Conservation (phyloP, 1,140 invertebrate species). For the Tetragonula clypearis region DNA sequence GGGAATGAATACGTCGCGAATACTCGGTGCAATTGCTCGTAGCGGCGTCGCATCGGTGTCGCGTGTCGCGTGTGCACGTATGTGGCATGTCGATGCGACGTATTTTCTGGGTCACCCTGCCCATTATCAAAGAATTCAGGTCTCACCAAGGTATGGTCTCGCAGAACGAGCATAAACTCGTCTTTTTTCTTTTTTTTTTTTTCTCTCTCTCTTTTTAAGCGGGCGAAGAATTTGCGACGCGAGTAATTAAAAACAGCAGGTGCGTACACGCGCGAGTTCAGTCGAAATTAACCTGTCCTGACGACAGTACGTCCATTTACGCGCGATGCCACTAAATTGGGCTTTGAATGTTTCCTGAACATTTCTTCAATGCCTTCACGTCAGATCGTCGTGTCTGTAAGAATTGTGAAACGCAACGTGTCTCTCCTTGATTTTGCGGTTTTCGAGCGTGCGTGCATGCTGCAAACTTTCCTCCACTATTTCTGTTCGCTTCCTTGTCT, state of each 20-base stretch:
- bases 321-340: background rate
- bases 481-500: background rate
- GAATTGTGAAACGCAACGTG: no score
- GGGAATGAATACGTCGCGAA: slow-evolving; percentile 36
- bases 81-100: background rate
- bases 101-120: slow-evolving; percentile 61
- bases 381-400: no score
- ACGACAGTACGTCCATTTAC: no score
- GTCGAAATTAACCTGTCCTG: background rate
- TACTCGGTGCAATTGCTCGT: slow-evolving; percentile 44
- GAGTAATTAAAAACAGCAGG: slow-evolving; percentile 45
- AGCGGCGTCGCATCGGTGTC: slow-evolving; percentile 22
- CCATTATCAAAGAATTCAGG: slow-evolving; percentile 65
- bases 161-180: slow-evolving; percentile 50
- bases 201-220: slow-evolving; percentile 3
- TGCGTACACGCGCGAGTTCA: background rate
- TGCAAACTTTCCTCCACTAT: background rate
- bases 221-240: slow-evolving; percentile 35
- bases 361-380: no score
- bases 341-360: no score
- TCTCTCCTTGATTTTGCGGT: background rate
- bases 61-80: background rate
- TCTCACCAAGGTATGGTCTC: slow-evolving; percentile 24
- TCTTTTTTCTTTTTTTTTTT: background rate
- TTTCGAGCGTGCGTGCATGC: background rate